Base-by-base conservation (phyloP, 2,888 invertebrate species). In the Cenopis cana region DNA sequence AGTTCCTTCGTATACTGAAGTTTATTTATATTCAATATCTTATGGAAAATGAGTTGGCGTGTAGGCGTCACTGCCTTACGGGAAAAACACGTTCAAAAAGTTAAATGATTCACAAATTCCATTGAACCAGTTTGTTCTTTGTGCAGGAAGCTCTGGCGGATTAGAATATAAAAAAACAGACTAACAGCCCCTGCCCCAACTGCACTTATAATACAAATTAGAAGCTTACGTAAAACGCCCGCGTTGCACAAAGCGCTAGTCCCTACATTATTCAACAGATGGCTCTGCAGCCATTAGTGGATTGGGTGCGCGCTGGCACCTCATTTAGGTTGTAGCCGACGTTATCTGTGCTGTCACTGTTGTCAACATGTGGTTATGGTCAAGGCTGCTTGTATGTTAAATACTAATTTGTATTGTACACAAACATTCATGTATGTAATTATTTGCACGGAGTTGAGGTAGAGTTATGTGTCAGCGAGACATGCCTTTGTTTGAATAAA, bases 151-250 rank as follows among this genome's bases (percentile, higher is more conserved):
- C 14, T 4, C 2, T 2, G 36, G 12, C 12, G 14, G 4, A 2
- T 38, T 38, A 0, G 4, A 12, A 38, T 38, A 41, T 1, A 52
- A 24, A 24, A 52, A 54, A 54, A 20, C 8, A 33, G 33, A 49
- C 4, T 6, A 29, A 5, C 36, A 9, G 14, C 41, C 12, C 38
- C 20, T 57, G 64, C 55, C 62, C 38, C 17, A 50, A 20, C 55
- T 52, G 55, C 57, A 46, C 59, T 70, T 65, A 65, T 70, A 65
- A 70, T 65, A 70, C 70, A 70, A 70, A 70, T 70, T 70, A 70
- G 70, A 59, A 65, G 65, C 70, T 64, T 57, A 57, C 57, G 57
- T 52, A 64, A 69, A 69, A 50, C 62, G 62, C 4, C 29, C n/a
- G 41, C 60, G 68, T 29, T 29, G 69, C 59, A 70, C 69, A 65